A percentile compares a stretch with the other conserved stretches of the same genome.
Conservation (phyloP, 1,140 invertebrate genomes). For the Diploscapter pachys region DNA sequence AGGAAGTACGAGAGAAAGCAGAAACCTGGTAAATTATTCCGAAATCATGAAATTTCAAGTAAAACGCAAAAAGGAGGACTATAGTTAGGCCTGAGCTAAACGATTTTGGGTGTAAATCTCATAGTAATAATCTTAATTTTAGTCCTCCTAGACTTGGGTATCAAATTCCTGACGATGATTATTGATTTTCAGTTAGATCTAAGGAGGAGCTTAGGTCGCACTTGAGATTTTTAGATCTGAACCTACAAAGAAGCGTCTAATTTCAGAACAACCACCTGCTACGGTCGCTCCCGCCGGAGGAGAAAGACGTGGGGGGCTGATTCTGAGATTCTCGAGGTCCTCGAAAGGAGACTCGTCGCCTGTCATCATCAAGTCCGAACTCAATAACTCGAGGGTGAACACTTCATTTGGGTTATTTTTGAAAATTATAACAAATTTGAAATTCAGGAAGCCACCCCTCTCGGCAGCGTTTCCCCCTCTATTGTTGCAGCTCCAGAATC, state of each 20-base stretch:
- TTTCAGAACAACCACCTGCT: slow-evolving; percentile 4
- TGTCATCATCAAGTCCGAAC: slow-evolving; percentile 13
- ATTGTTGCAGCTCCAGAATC: not conserved
- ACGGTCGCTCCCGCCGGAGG: slow-evolving; percentile 9
- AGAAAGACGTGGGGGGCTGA: slow-evolving; percentile 12
- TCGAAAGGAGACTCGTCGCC: not conserved
- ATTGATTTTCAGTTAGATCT: too few species aligned
- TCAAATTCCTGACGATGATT: too few species aligned
- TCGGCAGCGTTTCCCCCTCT: not conserved
- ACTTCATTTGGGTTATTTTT: not conserved
- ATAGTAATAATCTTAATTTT: too few species aligned
- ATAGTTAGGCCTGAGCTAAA: too few species aligned
- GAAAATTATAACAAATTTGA: slow-evolving; percentile 6
- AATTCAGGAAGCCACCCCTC: not conserved
- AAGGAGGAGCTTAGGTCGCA: too few species aligned
- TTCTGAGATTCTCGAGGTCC: not conserved
- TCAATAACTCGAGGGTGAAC: not conserved
- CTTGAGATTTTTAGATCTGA: too few species aligned
- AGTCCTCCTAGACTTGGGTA: too few species aligned
- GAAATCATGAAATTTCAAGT: not conserved
- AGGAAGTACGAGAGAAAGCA: slow-evolving; percentile 28
- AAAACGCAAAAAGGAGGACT: too few species aligned
- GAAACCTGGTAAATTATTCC: not conserved
- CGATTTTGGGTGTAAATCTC: too few species aligned
- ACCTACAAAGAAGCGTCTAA: not conserved